Evolutionary conservation across 2,888 invertebrate genomes (phyloP).

Genomic region (Hypselothyrea guttata): DNA sequence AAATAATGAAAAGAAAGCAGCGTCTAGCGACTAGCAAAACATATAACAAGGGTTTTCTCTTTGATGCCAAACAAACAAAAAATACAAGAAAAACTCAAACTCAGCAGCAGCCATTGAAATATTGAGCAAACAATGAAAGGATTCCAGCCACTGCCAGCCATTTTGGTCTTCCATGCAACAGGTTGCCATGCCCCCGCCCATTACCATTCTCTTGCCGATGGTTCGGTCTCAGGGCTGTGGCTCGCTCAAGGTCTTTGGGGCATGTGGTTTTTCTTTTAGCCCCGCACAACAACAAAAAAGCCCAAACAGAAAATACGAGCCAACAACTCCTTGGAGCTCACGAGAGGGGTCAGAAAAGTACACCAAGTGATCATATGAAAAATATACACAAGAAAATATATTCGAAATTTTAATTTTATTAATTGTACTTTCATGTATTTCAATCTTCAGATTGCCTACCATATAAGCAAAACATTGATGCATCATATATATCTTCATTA

Average conservation of each 20-base stretch:
- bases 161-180: constrained; percentile 29
- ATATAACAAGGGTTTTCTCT: constrained; percentile 5
- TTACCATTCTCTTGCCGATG: background rate
- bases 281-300: background rate
- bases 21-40: background rate
- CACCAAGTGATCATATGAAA: too few species aligned
- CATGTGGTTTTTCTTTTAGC: background rate
- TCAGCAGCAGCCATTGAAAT: constrained; percentile 22
- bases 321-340: background rate
- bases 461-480: too few species aligned
- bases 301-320: background rate
- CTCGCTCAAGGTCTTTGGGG: constrained; percentile 1
- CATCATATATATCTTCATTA: too few species aligned
- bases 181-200: constrained; percentile 19
- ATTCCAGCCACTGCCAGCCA: constrained; percentile 12
- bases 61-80: constrained; percentile 19
- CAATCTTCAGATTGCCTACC: too few species aligned
- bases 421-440: too few species aligned
- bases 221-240: background rate
- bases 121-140: constrained; percentile 42
- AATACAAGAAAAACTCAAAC: background rate
- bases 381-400: too few species aligned
- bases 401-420: too few species aligned
- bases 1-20: constrained; percentile 48
- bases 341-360: too few species aligned